Percentiles rank a stretch among this genome's conserved stretches.
Conservation (phyloP, 2,797 vertebrate genomes). For the Molossus molossus region DNA sequence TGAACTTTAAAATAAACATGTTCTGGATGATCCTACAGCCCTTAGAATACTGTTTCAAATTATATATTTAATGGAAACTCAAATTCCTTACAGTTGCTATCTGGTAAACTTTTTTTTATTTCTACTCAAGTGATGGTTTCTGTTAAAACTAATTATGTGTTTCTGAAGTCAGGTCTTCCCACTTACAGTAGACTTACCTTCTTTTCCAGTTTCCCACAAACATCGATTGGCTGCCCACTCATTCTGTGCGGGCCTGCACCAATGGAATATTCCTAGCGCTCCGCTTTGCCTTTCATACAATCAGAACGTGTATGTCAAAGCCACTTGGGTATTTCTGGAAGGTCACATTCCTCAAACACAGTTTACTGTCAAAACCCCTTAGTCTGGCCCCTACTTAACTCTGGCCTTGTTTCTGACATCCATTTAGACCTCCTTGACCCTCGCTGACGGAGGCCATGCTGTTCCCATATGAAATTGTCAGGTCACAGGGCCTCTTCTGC, state of each 20-base stretch:
- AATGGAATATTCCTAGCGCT: neutral
- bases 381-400: neutral
- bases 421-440: neutral
- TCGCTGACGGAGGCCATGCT: neutral
- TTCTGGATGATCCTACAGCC: neutral
- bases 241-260: neutral
- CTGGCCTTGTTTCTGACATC: neutral
- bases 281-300: neutral
- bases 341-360: conserved; percentile 17
- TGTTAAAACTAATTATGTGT: neutral
- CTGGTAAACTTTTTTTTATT: conserved; percentile 2
- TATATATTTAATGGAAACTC: neutral
- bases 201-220: neutral
- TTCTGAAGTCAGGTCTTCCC: conserved; percentile 26
- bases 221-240: neutral
- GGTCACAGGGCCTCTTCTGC: neutral
- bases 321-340: neutral
- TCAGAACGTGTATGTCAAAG: neutral
- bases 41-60: neutral
- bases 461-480: neutral
- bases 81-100: neutral
- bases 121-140: neutral
- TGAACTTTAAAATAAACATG: conserved; percentile 26
- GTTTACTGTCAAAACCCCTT: neutral
- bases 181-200: neutral